phyloP scores from a whole-genome alignment of 2,888 invertebrate genomes.

The Crocallis elinguaria region DNA sequence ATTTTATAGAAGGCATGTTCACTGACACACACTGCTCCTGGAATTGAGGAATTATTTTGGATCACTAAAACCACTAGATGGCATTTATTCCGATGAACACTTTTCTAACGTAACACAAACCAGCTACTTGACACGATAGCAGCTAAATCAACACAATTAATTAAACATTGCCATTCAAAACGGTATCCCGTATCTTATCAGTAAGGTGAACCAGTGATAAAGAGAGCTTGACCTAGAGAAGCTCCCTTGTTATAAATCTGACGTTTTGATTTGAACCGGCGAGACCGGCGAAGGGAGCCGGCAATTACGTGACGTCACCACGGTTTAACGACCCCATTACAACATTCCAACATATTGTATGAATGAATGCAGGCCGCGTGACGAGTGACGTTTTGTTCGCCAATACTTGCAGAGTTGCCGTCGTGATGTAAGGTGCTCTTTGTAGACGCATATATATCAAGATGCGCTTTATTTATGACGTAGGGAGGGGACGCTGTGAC shows the following conservation, averaged over 20 bases:
- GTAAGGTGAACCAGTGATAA: constrained; percentile 61
- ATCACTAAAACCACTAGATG: too few relatives aligned
- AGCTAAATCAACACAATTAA: constrained; percentile 18
- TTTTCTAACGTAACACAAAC: too few relatives aligned
- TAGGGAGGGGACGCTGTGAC: constrained; percentile 2
- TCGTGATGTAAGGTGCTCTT: constrained; percentile 55
- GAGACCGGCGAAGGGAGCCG: constrained; percentile 74
- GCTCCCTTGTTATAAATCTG: constrained; percentile 82
- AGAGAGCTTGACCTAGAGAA: constrained; percentile 80
- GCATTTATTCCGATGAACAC: too few relatives aligned
- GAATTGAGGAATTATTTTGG: too few relatives aligned
- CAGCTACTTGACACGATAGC: too few relatives aligned
- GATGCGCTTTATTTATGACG: constrained; percentile 9
- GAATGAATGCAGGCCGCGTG: constrained; percentile 82
- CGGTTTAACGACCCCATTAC: constrained; percentile 84
- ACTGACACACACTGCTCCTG: too few relatives aligned
- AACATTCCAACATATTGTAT: constrained; percentile 80
- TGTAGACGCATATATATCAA: constrained; percentile 25
- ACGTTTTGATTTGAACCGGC: constrained; percentile 80
- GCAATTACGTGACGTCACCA: constrained; percentile 83
- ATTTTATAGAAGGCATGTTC: too few relatives aligned
- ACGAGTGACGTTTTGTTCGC: constrained; percentile 74
- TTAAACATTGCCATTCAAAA: constrained; percentile 33
- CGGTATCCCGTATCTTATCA: constrained; percentile 37
- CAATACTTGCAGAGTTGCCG: constrained; percentile 53